These are phyloP conservation scores for Luehdorfia chinensis DNA, from an alignment of 1,140 invertebrate species.

Conservation along the genomic window DNA sequence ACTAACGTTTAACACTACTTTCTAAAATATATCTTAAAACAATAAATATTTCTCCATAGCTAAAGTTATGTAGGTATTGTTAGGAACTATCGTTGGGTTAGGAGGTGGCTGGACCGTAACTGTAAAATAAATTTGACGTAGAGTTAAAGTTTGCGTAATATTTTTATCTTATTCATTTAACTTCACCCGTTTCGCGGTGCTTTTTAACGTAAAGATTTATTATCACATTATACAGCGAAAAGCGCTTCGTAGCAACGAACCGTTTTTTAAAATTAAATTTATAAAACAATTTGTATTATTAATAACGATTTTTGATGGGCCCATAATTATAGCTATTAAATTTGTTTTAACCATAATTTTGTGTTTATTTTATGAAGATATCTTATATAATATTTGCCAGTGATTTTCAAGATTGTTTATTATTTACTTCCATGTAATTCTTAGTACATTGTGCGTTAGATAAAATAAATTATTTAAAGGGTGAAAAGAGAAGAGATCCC, in stretches of 20 bases:
- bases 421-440: no score
- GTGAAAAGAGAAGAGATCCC: no score
- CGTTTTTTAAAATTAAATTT: background rate
- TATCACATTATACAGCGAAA: conserved; percentile 7
- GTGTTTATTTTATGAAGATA: no score
- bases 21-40: conserved; percentile 57
- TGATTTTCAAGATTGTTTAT: no score
- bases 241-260: conserved; percentile 1
- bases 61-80: conserved; percentile 75
- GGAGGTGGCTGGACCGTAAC: conserved; percentile 66
- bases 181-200: conserved; percentile 43
- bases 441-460: no score
- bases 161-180: conserved; percentile 25
- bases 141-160: conserved; percentile 22
- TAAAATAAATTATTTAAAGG: no score
- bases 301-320: no score
- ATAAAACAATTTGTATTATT: background rate
- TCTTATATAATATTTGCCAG: no score
- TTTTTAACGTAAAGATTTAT: conserved; percentile 18
- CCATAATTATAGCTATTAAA: no score
- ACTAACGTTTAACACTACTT: conserved; percentile 42
- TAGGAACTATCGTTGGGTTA: conserved; percentile 78
- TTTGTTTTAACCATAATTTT: no score
- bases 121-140: conserved; percentile 29
- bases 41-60: conserved; percentile 69